Evolutionary conservation across 1,140 invertebrate species (phyloP), one percentile per base, ranked within the genome.

Genomic region (Periplaneta americana): DNA sequence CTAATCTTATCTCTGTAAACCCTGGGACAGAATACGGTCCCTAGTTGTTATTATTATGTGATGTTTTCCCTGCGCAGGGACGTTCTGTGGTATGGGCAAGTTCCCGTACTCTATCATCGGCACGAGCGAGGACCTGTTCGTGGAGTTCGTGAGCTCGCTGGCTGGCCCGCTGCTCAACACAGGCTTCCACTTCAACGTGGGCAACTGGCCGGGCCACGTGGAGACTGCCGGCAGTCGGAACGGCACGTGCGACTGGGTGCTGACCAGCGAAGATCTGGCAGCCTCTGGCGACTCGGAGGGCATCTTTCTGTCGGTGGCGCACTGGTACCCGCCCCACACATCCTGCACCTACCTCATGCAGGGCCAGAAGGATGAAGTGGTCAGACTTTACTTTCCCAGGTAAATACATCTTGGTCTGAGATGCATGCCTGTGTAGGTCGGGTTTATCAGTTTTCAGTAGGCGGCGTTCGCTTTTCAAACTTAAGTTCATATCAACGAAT

Each of bases 31-130:
- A n/a, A n/a, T n/a, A n/a, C n/a, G n/a, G n/a, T n/a, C n/a, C n/a
- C n/a, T n/a, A n/a, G n/a, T n/a, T n/a, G n/a, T n/a, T n/a, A 18
- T 66, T 66, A n/a, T 66, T 18, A 66, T 66, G 57, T 18, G 17
- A 66, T 66, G 57, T 66, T 17, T 66, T 66, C 17, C n/a, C 57
- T n/a, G n/a, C 57, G 28, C 77, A 78, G 88, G 89, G 9, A 96
- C 95, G 6, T 97, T 98, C 85, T 98, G 96, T 85, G 96, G 97
- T 10, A 95, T 97, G 93, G 96, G 96, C 35, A 96, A 97, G 86
- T 97, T 98, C 85, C 96, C 96, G 0, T 97, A 96, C 88, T 97
- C 96, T 82, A 97, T 98, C 84, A 97, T 97, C 84, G 96, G 81
- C 13, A 97, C 96, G 22, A 96, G 96, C 33, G 93, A 95, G 83